Evolutionary conservation across 2,888 invertebrate genomes (phyloP).

Genomic region (Mamestra brassicae): DNA sequence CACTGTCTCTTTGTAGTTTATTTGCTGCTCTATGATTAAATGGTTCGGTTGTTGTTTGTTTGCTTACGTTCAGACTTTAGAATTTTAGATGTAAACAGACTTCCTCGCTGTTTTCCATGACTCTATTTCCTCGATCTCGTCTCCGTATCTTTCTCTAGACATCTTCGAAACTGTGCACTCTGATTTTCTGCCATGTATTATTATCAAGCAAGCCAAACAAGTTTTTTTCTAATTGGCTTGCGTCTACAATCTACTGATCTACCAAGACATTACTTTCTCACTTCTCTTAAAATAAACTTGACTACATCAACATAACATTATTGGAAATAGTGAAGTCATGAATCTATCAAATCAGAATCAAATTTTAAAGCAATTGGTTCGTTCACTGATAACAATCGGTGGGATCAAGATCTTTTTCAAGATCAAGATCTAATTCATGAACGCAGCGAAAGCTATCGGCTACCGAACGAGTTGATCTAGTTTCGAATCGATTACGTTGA

Average conservation of each 20-base stretch:
- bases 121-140: neutral
- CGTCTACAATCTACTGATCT: neutral
- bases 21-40: slow-evolving; percentile 31
- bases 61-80: neutral
- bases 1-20: slow-evolving; percentile 37
- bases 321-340: slow-evolving; percentile 15
- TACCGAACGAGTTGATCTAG: slow-evolving; percentile 65
- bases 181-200: slow-evolving; percentile 15
- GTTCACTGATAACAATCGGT: slow-evolving; percentile 54
- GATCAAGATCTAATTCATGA: too few species aligned
- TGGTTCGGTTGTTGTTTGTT: slow-evolving; percentile 24
- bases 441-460: slow-evolving; percentile 65
- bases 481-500: slow-evolving; percentile 66
- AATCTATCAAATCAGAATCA: slow-evolving; percentile 36
- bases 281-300: slow-evolving; percentile 23
- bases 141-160: too few species aligned
- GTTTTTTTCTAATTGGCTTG: slow-evolving; percentile 3
- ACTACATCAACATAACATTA: slow-evolving; percentile 21
- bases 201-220: slow-evolving; percentile 1
- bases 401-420: slow-evolving; percentile 49
- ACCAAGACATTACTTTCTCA: slow-evolving; percentile 27
- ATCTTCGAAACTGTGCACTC: slow-evolving; percentile 3
- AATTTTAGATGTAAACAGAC: slow-evolving; percentile 29
- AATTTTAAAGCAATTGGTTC: slow-evolving; percentile 50
- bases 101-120: neutral